Percentiles rank a stretch among this genome's conserved stretches.
These are phyloP conservation scores for Habrosyne pyritoides DNA, from an alignment of 2,888 invertebrate species.

Conservation along the genomic window DNA sequence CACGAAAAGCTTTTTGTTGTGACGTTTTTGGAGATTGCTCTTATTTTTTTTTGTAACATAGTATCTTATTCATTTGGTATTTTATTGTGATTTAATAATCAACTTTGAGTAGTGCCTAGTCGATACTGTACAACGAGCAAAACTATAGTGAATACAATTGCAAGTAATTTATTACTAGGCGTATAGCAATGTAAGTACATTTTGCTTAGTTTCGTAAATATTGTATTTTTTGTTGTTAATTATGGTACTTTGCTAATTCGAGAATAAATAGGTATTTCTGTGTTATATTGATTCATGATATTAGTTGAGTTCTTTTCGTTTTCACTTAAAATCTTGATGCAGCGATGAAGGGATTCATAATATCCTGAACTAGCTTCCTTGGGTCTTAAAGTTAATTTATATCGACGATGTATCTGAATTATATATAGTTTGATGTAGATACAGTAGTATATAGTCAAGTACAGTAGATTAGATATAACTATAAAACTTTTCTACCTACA, in stretches of 20 bases:
- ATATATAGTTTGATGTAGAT: neutral
- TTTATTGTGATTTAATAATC: slow-evolving; percentile 9
- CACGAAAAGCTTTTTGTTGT: slow-evolving; percentile 40
- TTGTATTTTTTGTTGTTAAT: too few species aligned
- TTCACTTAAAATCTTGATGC: too few species aligned
- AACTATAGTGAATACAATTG: neutral
- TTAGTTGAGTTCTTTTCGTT: too few species aligned
- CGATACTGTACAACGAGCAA: neutral
- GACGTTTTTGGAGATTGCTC: slow-evolving; percentile 36
- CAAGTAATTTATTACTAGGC: slow-evolving; percentile 5
- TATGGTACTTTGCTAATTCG: too few species aligned
- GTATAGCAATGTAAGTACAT: slow-evolving; percentile 5
- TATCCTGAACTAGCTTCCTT: neutral
- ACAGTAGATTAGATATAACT: neutral
- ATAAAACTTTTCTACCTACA: neutral
- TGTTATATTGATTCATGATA: too few species aligned
- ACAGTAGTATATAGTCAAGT: neutral
- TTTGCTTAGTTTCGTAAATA: neutral
- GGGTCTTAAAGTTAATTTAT: neutral
- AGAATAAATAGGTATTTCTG: too few species aligned
- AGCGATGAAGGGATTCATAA: too few species aligned
- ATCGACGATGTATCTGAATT: too few species aligned
- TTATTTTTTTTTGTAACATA: slow-evolving; percentile 47
- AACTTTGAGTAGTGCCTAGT: neutral
- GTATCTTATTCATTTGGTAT: slow-evolving; percentile 23